Conservation (phyloP, 2,888 invertebrate genomes). For the Cephus spinipes region DNA sequence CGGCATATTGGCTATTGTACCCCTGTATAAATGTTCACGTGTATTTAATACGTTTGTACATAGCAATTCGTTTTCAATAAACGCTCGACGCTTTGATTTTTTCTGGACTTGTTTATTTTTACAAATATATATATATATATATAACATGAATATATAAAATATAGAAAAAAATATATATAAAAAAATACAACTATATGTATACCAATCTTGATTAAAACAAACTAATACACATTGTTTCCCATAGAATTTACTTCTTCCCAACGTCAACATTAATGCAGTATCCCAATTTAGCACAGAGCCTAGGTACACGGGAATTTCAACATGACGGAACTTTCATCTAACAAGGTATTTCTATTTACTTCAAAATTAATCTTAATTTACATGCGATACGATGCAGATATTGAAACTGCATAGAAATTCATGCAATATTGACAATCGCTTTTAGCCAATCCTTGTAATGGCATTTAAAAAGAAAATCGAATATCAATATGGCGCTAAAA, state of each 20-base stretch:
- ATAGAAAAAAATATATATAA: not conserved
- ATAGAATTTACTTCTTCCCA: not conserved
- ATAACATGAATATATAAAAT: not conserved
- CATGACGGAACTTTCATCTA: not conserved
- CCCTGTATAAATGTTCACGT: constrained; percentile 57
- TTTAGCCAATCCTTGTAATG: not conserved
- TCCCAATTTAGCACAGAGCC: not conserved
- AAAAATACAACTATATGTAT: not conserved
- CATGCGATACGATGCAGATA: not conserved
- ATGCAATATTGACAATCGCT: not conserved
- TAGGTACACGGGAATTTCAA: not conserved
- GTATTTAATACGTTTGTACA: constrained; percentile 62
- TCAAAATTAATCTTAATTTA: not conserved
- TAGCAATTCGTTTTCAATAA: constrained; percentile 59
- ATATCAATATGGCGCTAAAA: not conserved
- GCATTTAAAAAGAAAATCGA: not conserved
- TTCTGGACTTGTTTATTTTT: constrained; percentile 15
- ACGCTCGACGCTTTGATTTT: constrained; percentile 57
- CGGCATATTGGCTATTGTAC: constrained; percentile 46
- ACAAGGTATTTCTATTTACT: not conserved
- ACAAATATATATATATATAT: not conserved
- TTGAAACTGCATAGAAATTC: not conserved
- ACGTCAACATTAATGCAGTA: not conserved
- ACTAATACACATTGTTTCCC: not conserved
- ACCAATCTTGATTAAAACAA: not conserved